Conservation (phyloP, 2,888 invertebrate genomes). For the Drosophila conformis region DNA sequence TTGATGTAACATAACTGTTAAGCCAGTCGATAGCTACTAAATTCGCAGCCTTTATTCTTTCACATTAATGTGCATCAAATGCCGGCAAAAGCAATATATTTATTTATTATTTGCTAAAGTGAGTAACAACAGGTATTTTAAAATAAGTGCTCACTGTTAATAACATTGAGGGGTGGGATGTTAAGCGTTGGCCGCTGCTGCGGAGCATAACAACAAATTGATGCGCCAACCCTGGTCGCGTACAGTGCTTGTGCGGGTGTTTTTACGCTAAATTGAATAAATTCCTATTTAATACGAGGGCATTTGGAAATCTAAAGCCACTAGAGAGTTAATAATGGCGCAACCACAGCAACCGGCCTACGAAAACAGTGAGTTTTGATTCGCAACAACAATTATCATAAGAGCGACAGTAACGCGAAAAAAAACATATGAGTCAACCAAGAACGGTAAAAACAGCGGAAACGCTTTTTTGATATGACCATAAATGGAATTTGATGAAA, state of each 20-base stretch:
- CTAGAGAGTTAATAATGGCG: slow-evolving; percentile 68
- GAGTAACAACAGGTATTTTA: slow-evolving; percentile 9
- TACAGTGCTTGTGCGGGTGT: slow-evolving; percentile 58
- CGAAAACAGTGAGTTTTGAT: slow-evolving; percentile 79
- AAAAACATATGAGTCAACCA: slow-evolving; percentile 67
- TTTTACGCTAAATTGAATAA: slow-evolving; percentile 39
- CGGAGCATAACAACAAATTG: slow-evolving; percentile 12
- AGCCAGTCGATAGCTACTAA: background rate
- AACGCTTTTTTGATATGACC: slow-evolving; percentile 65
- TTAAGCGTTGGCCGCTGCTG: slow-evolving; percentile 12
- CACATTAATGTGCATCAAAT: background rate
- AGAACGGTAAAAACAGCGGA: slow-evolving; percentile 73
- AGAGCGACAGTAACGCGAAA: slow-evolving; percentile 26
- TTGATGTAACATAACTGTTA: background rate
- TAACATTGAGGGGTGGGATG: slow-evolving; percentile 13
- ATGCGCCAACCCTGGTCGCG: slow-evolving; percentile 28
- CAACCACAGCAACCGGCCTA: slow-evolving; percentile 82
- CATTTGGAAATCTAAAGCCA: slow-evolving; percentile 26
- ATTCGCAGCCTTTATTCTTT: background rate
- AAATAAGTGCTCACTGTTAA: background rate
- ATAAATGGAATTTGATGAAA: slow-evolving; percentile 67
- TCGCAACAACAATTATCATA: slow-evolving; percentile 22
- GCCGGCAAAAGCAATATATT: background rate
- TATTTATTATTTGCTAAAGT: background rate
- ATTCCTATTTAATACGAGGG: slow-evolving; percentile 45